A percentile compares a stretch with the other conserved stretches of the same genome.
phyloP scores from a whole-genome alignment of 2,888 invertebrate species.

The Spodoptera littoralis region DNA sequence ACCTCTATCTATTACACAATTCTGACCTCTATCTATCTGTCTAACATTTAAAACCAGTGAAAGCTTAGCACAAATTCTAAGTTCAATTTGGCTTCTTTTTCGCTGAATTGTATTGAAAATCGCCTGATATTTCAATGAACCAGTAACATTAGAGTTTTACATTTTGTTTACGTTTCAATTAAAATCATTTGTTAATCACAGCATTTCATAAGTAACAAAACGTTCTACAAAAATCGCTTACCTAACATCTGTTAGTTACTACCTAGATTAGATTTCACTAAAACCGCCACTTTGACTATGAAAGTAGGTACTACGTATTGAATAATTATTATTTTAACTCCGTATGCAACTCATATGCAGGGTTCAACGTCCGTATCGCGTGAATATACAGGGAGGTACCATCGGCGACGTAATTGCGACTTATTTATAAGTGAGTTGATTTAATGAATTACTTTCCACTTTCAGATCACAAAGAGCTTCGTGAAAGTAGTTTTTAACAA shows the following conservation, averaged over 20 bases:
- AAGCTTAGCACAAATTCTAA: too few relatives aligned
- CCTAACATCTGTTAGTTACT: not conserved
- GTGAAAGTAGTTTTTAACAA: constrained; percentile 77
- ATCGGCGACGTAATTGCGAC: constrained; percentile 68
- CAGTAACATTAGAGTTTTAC: too few relatives aligned
- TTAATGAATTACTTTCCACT: constrained; percentile 83
- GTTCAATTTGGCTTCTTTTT: too few relatives aligned
- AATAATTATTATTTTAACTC: constrained; percentile 26
- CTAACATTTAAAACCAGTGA: too few relatives aligned
- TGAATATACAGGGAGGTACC: constrained; percentile 57
- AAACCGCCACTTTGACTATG: constrained; percentile 15
- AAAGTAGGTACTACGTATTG: constrained; percentile 6
- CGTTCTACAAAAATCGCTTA: constrained; percentile 35
- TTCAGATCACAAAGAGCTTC: constrained; percentile 75
- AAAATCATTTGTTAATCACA: too few relatives aligned
- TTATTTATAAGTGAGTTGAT: constrained; percentile 63
- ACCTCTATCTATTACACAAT: too few relatives aligned
- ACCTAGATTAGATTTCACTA: constrained; percentile 21
- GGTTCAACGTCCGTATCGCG: constrained; percentile 65
- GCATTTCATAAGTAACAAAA: constrained; percentile 9
- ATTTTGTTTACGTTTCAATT: constrained; percentile 2
- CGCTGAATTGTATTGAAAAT: too few relatives aligned
- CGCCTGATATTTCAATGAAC: too few relatives aligned
- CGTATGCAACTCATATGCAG: constrained; percentile 39
- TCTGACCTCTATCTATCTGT: too few relatives aligned